These are phyloP conservation scores for Rhinichthys klamathensis DNA, from an alignment of 2,113 vertebrate genomes.

Conservation along the genomic window DNA sequence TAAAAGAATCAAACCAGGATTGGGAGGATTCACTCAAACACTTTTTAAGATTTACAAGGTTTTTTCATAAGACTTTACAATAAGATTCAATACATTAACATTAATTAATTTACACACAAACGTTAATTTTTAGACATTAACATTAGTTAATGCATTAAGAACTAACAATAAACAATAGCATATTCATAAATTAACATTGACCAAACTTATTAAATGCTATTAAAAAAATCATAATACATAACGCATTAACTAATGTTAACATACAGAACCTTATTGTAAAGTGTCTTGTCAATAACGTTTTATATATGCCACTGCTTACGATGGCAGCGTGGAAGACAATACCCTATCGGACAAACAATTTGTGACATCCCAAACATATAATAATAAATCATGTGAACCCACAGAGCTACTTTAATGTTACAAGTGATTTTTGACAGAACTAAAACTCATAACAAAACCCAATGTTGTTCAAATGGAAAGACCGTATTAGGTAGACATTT, in stretches of 20 bases:
- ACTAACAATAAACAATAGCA: neutral
- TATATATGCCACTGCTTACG: neutral
- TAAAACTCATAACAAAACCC: neutral
- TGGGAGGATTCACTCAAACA: neutral
- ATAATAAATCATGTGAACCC: neutral
- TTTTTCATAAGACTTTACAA: neutral
- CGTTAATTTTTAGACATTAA: neutral
- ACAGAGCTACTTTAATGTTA: neutral
- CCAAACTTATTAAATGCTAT: neutral
- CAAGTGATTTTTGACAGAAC: neutral
- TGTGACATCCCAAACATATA: neutral
- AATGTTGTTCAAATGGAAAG: slow-evolving; percentile 1
- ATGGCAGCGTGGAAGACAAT: slow-evolving; percentile 21
- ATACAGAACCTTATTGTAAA: neutral
- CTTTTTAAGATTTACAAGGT: neutral
- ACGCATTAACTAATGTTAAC: neutral
- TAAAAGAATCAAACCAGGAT: neutral
- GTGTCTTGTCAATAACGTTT: neutral
- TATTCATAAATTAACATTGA: neutral
- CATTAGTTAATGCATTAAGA: neutral
- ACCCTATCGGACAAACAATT: neutral
- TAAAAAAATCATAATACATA: neutral
- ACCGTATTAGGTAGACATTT: neutral
- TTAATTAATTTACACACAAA: neutral
- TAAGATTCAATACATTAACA: neutral